Conservation (phyloP, 2,113 vertebrate genomes). For the Pelvicachromis taeniatus region DNA sequence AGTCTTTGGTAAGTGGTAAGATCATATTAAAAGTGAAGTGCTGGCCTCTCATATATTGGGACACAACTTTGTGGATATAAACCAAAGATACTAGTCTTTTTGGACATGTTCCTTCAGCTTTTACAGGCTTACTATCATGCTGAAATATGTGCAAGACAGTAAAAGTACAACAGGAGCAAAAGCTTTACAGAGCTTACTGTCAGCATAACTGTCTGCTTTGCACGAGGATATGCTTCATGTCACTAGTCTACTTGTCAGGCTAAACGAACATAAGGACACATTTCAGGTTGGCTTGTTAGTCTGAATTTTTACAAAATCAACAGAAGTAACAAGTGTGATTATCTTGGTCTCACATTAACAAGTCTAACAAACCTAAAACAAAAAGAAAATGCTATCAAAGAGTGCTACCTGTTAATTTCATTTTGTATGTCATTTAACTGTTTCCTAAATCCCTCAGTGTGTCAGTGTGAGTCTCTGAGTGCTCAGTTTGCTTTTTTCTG, state of each 20-base stretch:
- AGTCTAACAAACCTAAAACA: background rate
- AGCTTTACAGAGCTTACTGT: slow-evolving; percentile 34
- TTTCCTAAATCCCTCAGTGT: background rate
- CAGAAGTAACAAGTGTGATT: background rate
- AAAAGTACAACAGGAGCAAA: slow-evolving; percentile 1
- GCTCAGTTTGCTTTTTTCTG: background rate
- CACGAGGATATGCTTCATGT: slow-evolving; percentile 31
- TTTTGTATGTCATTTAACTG: background rate
- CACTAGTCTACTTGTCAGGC: slow-evolving; percentile 19
- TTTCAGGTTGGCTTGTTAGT: background rate
- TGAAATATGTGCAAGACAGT: slow-evolving; percentile 3
- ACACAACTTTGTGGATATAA: background rate
- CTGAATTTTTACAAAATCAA: background rate
- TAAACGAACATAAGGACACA: slow-evolving; percentile 18
- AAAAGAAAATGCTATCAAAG: too few relatives aligned
- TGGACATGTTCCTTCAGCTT: background rate
- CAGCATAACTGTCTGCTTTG: slow-evolving; percentile 23
- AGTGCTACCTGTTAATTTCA: background rate
- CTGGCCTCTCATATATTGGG: background rate
- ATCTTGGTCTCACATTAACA: background rate
- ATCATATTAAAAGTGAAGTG: background rate
- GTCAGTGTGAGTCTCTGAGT: background rate
- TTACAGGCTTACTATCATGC: slow-evolving; percentile 16
- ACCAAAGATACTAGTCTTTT: background rate
- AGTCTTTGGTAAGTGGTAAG: background rate